These are phyloP conservation scores for Acanthosepion lycidas DNA, from an alignment of 2,888 invertebrate species.

Conservation along the genomic window DNA sequence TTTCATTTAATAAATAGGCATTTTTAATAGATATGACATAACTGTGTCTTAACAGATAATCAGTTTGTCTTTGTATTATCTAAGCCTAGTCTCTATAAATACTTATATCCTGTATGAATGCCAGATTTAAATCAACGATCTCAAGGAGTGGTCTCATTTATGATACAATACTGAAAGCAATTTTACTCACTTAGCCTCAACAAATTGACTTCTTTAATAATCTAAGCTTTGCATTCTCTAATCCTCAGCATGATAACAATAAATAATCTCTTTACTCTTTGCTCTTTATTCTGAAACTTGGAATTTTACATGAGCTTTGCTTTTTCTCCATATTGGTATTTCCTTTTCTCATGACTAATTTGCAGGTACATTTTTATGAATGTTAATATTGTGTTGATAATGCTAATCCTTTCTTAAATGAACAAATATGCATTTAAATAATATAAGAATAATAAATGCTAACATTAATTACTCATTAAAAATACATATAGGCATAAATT, in stretches of 20 bases:
- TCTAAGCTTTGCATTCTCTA: not conserved
- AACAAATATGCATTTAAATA: not conserved
- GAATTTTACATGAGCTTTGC: not conserved
- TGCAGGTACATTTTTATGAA: not conserved
- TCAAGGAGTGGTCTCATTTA: not conserved
- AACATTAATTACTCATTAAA: not conserved
- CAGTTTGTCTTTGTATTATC: not conserved
- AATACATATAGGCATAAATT: not conserved
- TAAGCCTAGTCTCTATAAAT: not conserved
- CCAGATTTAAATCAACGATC: not conserved
- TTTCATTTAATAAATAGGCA: not conserved
- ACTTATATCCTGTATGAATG: not conserved
- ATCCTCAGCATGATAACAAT: not conserved
- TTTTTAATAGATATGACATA: not conserved
- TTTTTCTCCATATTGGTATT: not conserved
- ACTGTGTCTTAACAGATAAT: not conserved
- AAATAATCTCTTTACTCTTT: not conserved
- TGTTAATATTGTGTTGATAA: not conserved
- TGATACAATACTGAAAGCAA: not conserved
- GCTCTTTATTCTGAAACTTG: not conserved
- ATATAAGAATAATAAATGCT: no score
- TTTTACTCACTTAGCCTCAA: not conserved
- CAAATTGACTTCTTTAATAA: not conserved
- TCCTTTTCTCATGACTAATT: not conserved
- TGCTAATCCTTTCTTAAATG: not conserved